Evolutionary conservation across 2,113 vertebrate genomes (phyloP).

Genomic region (Anoplopoma fimbria): DNA sequence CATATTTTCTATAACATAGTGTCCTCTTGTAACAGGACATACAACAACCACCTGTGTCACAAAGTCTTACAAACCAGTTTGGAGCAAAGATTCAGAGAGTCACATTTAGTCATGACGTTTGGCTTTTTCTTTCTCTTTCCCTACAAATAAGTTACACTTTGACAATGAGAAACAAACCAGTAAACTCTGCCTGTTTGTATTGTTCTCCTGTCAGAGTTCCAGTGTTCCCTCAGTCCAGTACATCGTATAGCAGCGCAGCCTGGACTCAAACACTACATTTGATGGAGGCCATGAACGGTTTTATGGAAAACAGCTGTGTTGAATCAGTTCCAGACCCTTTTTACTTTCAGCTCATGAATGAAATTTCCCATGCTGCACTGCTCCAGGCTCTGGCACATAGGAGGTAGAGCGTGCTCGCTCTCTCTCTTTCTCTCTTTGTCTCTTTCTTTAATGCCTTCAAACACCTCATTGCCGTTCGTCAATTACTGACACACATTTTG

Average conservation of each 20-base stretch:
- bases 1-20: background rate
- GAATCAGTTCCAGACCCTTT: slow-evolving; percentile 70
- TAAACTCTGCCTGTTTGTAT: slow-evolving; percentile 12
- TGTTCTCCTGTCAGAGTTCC: slow-evolving; percentile 36
- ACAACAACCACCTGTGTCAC: background rate
- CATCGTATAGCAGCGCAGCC: slow-evolving; percentile 28
- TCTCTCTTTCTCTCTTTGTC: slow-evolving; percentile 68
- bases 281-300: slow-evolving; percentile 68
- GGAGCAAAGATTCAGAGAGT: background rate
- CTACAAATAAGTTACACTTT: background rate
- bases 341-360: slow-evolving; percentile 78
- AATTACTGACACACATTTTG: slow-evolving; percentile 85
- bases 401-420: slow-evolving; percentile 59
- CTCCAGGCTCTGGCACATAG: slow-evolving; percentile 76
- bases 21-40: background rate
- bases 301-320: slow-evolving; percentile 80
- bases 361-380: slow-evolving; percentile 80
- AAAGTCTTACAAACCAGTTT: background rate
- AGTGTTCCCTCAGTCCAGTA: slow-evolving; percentile 33
- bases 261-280: slow-evolving; percentile 51
- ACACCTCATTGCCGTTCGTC: slow-evolving; percentile 78
- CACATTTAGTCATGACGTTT: background rate
- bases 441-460: slow-evolving; percentile 76
- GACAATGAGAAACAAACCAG: background rate
- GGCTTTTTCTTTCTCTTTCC: background rate